Base-by-base conservation (phyloP, 1,140 invertebrate species). In the Agrilus planipennis region DNA sequence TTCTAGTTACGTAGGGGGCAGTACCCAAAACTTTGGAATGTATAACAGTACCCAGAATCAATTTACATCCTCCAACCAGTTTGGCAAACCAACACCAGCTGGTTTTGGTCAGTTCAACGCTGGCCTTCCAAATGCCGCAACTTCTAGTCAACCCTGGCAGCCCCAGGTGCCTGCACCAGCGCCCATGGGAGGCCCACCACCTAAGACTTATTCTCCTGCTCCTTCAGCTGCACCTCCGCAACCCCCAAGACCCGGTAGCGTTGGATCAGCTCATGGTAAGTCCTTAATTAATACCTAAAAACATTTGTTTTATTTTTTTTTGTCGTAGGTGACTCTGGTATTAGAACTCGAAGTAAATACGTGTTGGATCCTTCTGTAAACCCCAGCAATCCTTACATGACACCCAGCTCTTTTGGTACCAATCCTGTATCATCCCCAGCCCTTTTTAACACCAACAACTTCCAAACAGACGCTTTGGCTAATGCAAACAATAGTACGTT, bases 301-400 rank as follows among this genome's bases (percentile, higher is more conserved):
- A 11, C 3, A 30, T 34, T 44, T 44, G 3, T 30, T 44, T 20
- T 36, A 36, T 9, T 39, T 35, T 35, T 34, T 45, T 45, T 34
- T 35, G 38, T 60, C 62, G 1, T 47, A 70, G 68, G 67, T 44
- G 63, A 67, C 39, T 46, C 63, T 32, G 57, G 65, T 9, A 31
- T 68, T 5, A 61, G 63, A 16, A 55, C 62, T 0, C 63, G 73
- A 42, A 72, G 71, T 0, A 85, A 85, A 62, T 84, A 86, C 53
- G 69, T 84, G 10, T 62, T 84, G 25, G 83, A 87, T 59, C 83
- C 83, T 1, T 85, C 81, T 0, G 81, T 87, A 0, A 74, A 77
- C 39, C 73, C 79, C 58, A 41, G 36, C 39, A 25, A 42, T 34
- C 19, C 17, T 32, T 19, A 35, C 31, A 25, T 22, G 16, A 16